Percentiles rank a stretch among this genome's conserved stretches.
Evolutionary conservation across 2,888 invertebrate genomes (phyloP).

Genomic region (Cryptus viduatorius): DNA sequence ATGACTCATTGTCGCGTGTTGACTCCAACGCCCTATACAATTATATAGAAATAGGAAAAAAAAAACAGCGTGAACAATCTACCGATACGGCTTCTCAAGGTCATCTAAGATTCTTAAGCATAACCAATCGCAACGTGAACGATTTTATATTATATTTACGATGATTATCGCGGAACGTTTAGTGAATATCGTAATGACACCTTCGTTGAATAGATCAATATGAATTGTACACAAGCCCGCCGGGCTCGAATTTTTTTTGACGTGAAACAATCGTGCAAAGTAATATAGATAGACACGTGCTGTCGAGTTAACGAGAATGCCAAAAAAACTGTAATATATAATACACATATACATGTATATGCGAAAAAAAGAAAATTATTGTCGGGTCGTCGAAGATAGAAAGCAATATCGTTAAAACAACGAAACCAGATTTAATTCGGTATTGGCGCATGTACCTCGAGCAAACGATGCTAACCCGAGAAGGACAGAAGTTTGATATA

Average conservation of each 20-base stretch:
- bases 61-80: background rate
- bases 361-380: slow-evolving; percentile 5
- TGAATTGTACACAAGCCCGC: slow-evolving; percentile 76
- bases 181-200: slow-evolving; percentile 76
- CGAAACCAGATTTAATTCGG: slow-evolving; percentile 44
- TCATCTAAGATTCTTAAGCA: too few species aligned
- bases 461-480: slow-evolving; percentile 59
- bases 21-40: background rate
- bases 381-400: background rate
- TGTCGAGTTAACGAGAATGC: background rate
- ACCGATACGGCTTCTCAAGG: too few species aligned
- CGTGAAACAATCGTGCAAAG: background rate
- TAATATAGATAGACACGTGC: background rate
- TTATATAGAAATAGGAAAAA: background rate
- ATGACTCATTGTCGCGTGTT: background rate
- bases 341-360: too few species aligned
- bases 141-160: too few species aligned
- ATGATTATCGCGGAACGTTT: too few species aligned
- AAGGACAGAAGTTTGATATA: slow-evolving; percentile 62
- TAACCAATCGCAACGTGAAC: too few species aligned
- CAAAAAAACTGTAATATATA: slow-evolving; percentile 17
- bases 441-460: slow-evolving; percentile 60
- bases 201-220: slow-evolving; percentile 79
- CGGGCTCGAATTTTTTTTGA: background rate
- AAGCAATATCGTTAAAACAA: slow-evolving; percentile 7